A percentile compares a stretch with the other conserved stretches of the same genome.
phyloP scores from a whole-genome alignment of 2,113 vertebrate species.

The Bombycilla garrulus region DNA sequence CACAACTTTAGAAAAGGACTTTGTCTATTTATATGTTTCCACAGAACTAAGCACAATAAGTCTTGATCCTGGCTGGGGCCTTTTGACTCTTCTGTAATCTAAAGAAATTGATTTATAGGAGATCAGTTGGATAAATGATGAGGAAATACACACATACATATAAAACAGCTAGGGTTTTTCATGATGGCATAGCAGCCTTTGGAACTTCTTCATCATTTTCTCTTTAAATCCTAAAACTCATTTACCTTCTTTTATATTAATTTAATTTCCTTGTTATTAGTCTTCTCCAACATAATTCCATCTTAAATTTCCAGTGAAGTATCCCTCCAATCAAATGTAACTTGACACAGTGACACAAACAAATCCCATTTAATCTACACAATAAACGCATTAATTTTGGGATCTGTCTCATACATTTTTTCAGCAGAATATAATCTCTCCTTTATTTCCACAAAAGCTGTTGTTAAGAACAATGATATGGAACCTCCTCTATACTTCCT shows the following conservation, averaged over 20 bases:
- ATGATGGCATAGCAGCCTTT: not conserved
- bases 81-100: slow-evolving; percentile 40
- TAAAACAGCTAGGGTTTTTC: not conserved
- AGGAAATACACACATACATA: not conserved
- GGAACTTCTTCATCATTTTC: not conserved
- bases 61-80: slow-evolving; percentile 27
- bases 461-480: not conserved
- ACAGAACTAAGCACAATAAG: slow-evolving; percentile 14
- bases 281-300: not conserved
- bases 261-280: not conserved
- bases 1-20: slow-evolving; percentile 35
- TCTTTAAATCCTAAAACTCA: not conserved
- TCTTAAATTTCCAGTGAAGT: not conserved
- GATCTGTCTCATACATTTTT: not conserved
- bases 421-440: not conserved
- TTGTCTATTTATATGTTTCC: slow-evolving; percentile 41
- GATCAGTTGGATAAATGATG: slow-evolving; percentile 29
- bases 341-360: not conserved
- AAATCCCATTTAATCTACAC: not conserved
- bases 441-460: not conserved
- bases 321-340: not conserved
- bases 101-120: slow-evolving; percentile 53
- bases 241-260: not conserved
- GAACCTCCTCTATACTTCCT: not conserved
- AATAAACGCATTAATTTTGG: not conserved